Base-by-base conservation (phyloP, 1,140 invertebrate genomes). In the Drosophila sucinea region DNA sequence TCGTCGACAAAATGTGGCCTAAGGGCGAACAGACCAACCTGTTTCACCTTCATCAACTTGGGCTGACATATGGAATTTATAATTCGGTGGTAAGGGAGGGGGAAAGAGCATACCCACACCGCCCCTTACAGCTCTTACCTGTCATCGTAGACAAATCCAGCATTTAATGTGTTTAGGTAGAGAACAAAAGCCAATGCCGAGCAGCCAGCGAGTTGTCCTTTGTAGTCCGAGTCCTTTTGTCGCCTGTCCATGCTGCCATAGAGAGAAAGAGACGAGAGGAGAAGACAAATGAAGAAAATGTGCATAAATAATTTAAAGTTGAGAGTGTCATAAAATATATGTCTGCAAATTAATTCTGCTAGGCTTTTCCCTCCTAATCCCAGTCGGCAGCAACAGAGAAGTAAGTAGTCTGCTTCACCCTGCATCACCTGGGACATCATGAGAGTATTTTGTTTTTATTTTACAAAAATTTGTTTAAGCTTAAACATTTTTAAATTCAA, bases 61-160 rank as follows among this genome's bases (percentile, higher is more conserved):
- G 81, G 17, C 74, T 89, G 84, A 89, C 84, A 89, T 89, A 89
- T 89, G 84, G 85, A 89, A 89, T 94, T 94, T 89, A 90, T 90
- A 89, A 89, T 89, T 80, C 83, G 70, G 44, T 80, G 68, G 8
- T 1, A 32, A 17, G 5, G 23, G 8, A 51, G 23, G 8, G 44
- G 8, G 11, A n/a, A 47, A 47, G 23, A 23, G 17, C 17, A 47
- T 23, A 57, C 30, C 77, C 70, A 87, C 77, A 8, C 44, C 17
- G 4, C 23, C 10, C 44, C 6, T 7, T 38, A 0, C 35, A 11
- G 80, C 68, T 78, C 82, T 85, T 81, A 89, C 97, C 97, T 96
- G 94, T 98, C 97, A 94, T 98, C 97, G 93, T 98, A 98, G 79
- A 98, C 97, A 94, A 98, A 98, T 90, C 97, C 96, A 64, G 96